A percentile compares a stretch with the other conserved stretches of the same genome.
Evolutionary conservation across 2,113 vertebrate species (phyloP).

Genomic region (Petrocephalus microphthalmus): DNA sequence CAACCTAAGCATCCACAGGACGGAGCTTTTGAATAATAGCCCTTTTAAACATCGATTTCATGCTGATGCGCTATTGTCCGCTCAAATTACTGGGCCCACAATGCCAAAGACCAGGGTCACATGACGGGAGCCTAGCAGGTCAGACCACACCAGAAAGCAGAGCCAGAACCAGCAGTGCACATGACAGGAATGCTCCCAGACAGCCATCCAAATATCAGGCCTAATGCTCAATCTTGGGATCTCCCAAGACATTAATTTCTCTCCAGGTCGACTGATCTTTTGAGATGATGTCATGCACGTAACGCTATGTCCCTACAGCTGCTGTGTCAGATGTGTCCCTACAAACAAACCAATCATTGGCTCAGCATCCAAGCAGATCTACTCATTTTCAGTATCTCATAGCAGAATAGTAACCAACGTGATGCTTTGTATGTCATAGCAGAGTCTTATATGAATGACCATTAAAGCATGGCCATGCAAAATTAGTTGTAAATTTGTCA

Average conservation of each 20-base stretch:
- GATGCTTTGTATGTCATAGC: no score
- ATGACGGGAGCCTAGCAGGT: background rate
- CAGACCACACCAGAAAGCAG: background rate
- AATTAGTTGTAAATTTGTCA: constrained; percentile 28
- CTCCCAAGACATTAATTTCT: background rate
- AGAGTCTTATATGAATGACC: constrained; percentile 19
- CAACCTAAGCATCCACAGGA: background rate
- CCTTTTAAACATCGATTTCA: background rate
- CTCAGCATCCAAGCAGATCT: background rate
- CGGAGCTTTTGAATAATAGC: background rate
- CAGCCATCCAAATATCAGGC: background rate
- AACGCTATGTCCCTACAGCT: background rate
- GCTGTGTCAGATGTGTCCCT: background rate
- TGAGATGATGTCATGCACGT: background rate
- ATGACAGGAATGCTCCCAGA: background rate
- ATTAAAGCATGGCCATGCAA: constrained; percentile 23
- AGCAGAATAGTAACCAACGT: background rate
- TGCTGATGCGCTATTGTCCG: background rate
- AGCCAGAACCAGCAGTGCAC: background rate
- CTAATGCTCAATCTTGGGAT: background rate
- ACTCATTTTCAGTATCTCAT: background rate
- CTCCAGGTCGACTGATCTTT: background rate
- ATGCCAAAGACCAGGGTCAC: background rate
- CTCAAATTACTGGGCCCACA: background rate
- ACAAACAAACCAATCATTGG: background rate